Evolutionary conservation across 92 coral and sea anemone species (phyloP), one percentile per base, ranked within the genome.

Genomic region (Porites cylindrica): DNA sequence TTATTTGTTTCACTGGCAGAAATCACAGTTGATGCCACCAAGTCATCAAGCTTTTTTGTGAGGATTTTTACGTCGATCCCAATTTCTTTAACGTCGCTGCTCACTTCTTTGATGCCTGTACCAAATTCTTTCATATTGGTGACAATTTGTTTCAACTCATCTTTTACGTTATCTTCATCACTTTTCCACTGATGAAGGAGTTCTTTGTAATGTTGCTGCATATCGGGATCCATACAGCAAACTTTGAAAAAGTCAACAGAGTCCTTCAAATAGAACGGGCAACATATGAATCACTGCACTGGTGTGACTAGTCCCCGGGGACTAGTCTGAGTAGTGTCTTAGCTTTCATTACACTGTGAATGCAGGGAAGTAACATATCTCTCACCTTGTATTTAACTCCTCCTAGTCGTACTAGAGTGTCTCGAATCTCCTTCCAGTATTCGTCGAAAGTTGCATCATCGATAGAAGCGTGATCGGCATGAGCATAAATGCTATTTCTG

Each of bases 401-500:
- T 16, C 91, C 88, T 7, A 88, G 85, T 51, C 91, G 59, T 62
- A 82, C 73, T 67, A 88, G 76, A 66, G 79, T 71, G 47, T 61
- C 88, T 58, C 86, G 83, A 75, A 88, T 88, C 32, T 88, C 91
- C 26, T 56, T 66, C 91, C 91, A 88, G 75, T 77, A 75, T 63
- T 38, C 24, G 72, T 82, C n/a, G 81, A 82, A 88, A 11, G 84
- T 81, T 29, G 56, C 73, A 43, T 82, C 91, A 88, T 69, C 84
- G 59, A 88, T 58, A 43, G 86, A 73, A 53, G 91, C 81, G 12
- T 58, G 77, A 18, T 67, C 70, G 8, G 75, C 86, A 47, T 82
- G 91, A 47, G 77, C 91, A 17, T 82, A 76, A 17, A 88, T 69
- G 23, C 32, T 26, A 19, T 88, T 88, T 11, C 91, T 82, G 66